These are phyloP conservation scores for Sinelater perroti DNA, from an alignment of 2,888 invertebrate species.

Conservation along the genomic window DNA sequence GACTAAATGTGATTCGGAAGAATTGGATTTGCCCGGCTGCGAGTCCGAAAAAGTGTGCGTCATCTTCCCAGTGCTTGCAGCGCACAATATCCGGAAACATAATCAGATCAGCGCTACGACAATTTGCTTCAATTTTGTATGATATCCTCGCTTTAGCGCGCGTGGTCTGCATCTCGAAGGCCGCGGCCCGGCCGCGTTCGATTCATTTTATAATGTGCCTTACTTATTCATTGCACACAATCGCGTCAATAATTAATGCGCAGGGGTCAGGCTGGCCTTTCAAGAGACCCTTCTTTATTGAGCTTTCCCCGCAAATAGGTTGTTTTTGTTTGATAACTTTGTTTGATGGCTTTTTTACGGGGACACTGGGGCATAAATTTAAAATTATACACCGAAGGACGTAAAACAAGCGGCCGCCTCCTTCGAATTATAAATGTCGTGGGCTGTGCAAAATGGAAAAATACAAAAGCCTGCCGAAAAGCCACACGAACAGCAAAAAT, in stretches of 20 bases:
- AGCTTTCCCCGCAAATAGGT: conserved; percentile 59
- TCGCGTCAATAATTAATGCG: conserved; percentile 61
- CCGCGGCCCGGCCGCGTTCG: conserved; percentile 44
- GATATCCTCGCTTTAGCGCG: conserved; percentile 55
- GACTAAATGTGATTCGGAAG: conserved; percentile 30
- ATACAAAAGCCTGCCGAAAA: background rate
- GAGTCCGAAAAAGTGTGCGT: conserved; percentile 39
- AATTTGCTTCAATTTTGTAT: conserved; percentile 60
- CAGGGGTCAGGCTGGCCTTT: conserved; percentile 58
- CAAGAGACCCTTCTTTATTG: conserved; percentile 61
- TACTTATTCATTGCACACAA: conserved; percentile 63
- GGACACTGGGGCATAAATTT: conserved; percentile 58
- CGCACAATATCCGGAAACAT: conserved; percentile 52
- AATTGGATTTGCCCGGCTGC: conserved; percentile 34
- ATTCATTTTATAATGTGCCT: conserved; percentile 59
- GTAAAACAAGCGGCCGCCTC: conserved; percentile 22
- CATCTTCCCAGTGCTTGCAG: conserved; percentile 43
- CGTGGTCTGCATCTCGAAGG: conserved; percentile 54
- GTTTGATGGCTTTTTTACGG: conserved; percentile 61
- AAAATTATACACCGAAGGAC: conserved; percentile 52
- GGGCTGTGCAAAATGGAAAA: conserved; percentile 4
- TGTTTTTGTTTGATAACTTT: conserved; percentile 62
- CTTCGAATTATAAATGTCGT: conserved; percentile 13
- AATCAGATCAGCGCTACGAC: conserved; percentile 58
- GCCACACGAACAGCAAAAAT: no score